Conservation (phyloP, 35 echinoderm and acorn worm species). For the Hemicentrotus pulcherrimus region DNA sequence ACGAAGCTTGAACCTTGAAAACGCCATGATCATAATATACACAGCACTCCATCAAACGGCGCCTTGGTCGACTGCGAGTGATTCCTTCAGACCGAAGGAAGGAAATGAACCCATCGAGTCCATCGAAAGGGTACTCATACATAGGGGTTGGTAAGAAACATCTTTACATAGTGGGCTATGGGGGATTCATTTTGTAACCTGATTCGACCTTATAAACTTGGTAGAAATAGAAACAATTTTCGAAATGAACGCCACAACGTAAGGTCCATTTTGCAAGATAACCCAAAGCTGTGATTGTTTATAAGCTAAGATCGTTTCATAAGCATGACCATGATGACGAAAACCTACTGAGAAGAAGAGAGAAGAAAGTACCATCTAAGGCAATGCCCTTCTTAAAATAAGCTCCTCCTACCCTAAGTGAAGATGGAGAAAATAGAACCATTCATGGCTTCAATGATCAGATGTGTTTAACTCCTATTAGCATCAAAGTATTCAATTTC, state of each 20-base stretch:
- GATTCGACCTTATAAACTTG: background rate
- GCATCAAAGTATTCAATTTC: background rate
- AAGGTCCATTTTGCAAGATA: background rate
- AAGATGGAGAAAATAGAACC: background rate
- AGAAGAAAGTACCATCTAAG: background rate
- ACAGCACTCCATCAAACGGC: background rate
- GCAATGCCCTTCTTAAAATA: background rate
- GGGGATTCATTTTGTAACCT: background rate
- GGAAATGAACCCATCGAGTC: background rate
- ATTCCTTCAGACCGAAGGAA: background rate
- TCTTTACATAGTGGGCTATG: too few relatives aligned
- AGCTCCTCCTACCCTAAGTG: background rate
- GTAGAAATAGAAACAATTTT: background rate
- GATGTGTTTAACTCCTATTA: background rate
- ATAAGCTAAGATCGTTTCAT: background rate
- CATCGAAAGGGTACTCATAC: background rate
- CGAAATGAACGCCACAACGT: background rate
- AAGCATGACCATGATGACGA: background rate
- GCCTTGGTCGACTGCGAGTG: background rate
- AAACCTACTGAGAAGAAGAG: background rate
- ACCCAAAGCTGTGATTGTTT: too few relatives aligned
- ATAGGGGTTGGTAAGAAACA: background rate
- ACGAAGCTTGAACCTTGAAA: background rate
- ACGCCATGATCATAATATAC: background rate
- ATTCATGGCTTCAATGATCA: background rate